Conservation (phyloP, 2,888 invertebrate species). For the Harpagoxenus sublaevis region DNA sequence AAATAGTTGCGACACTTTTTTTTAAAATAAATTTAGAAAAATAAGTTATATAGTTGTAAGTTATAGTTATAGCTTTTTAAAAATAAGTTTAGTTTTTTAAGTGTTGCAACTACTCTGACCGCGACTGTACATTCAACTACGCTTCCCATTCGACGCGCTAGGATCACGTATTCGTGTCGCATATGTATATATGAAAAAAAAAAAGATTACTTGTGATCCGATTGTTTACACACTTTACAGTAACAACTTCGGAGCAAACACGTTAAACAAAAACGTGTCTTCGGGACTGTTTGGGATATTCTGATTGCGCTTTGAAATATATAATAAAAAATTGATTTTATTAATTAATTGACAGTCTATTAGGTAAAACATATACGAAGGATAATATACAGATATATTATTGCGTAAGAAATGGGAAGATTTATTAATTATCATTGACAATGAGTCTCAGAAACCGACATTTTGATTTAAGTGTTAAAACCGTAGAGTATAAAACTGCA, state of each 20-base stretch:
- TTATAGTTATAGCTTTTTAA: too few species aligned
- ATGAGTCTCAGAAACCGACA: background rate
- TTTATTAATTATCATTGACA: background rate
- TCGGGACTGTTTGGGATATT: background rate
- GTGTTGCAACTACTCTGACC: too few species aligned
- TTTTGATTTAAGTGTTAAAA: slow-evolving; percentile 10
- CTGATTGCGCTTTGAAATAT: background rate
- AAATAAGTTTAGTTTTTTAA: too few species aligned
- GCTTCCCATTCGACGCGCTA: background rate
- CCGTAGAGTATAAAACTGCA: background rate
- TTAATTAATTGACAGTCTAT: background rate
- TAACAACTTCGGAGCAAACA: background rate
- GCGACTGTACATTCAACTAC: too few species aligned
- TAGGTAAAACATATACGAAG: background rate
- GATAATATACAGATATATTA: background rate
- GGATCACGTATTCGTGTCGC: background rate
- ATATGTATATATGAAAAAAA: too few species aligned
- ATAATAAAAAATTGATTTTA: background rate
- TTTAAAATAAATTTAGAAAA: too few species aligned
- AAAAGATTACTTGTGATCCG: background rate
- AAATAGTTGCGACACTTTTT: too few species aligned
- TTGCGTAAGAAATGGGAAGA: too few species aligned
- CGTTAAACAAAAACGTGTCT: slow-evolving; percentile 17
- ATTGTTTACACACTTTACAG: background rate
- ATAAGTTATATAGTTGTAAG: too few species aligned